These are phyloP conservation scores for Patella pellucida DNA, from an alignment of 2,888 invertebrate species.

Conservation along the genomic window DNA sequence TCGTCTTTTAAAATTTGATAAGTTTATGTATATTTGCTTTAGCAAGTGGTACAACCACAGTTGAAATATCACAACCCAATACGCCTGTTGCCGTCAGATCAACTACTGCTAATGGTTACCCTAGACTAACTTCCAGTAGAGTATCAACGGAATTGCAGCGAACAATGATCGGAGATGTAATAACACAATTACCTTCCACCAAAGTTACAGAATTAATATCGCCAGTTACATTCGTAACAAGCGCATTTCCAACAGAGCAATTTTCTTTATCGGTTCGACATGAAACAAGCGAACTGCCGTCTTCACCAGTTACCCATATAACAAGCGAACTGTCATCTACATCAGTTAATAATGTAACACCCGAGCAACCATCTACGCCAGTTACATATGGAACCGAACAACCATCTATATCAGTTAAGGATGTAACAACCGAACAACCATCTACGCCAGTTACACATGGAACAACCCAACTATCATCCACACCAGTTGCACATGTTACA, in stretches of 20 bases:
- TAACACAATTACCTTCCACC: neutral
- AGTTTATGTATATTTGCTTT: too few relatives aligned
- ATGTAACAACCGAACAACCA: neutral
- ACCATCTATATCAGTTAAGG: neutral
- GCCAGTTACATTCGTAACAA: too few relatives aligned
- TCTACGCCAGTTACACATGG: neutral
- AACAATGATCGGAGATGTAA: too few relatives aligned
- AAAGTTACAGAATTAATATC: too few relatives aligned
- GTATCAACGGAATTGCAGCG: too few relatives aligned
- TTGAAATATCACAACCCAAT: too few relatives aligned
- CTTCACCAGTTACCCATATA: neutral
- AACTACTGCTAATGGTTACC: too few relatives aligned
- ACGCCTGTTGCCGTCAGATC: too few relatives aligned
- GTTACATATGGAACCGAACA: neutral
- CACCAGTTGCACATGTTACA: neutral
- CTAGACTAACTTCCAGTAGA: too few relatives aligned
- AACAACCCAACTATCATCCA: neutral
- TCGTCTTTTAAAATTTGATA: too few relatives aligned
- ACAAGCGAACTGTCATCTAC: neutral
- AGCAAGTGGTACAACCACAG: too few relatives aligned
- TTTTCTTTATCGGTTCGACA: neutral
- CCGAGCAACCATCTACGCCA: neutral
- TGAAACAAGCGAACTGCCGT: neutral
- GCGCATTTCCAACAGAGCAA: neutral
- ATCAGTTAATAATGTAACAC: neutral